These are phyloP conservation scores for Paratilapia polleni DNA, from an alignment of 2,113 vertebrate species.

Conservation along the genomic window DNA sequence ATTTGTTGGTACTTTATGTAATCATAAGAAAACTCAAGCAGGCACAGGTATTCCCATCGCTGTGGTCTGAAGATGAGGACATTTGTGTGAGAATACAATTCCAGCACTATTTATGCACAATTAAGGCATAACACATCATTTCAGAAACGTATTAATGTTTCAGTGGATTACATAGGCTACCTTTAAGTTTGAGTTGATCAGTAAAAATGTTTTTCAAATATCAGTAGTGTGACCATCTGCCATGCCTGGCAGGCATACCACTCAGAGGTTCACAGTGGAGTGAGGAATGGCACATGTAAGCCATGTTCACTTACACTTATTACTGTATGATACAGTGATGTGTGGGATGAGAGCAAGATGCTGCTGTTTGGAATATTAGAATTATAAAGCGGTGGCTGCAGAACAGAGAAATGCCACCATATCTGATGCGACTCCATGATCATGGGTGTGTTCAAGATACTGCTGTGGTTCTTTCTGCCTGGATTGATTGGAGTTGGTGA, in stretches of 20 bases:
- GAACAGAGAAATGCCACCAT: not conserved
- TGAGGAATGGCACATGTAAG: not conserved
- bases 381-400: not conserved
- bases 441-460: not conserved
- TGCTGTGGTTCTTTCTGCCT: not conserved
- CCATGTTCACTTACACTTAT: slow-evolving; percentile 12
- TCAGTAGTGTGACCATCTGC: slow-evolving; percentile 12
- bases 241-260: not conserved
- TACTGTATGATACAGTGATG: not conserved
- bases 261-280: not conserved
- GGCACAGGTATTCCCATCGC: not conserved
- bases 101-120: not conserved
- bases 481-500: not conserved
- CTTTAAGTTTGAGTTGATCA: not conserved
- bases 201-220: not conserved
- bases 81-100: not conserved
- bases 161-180: not conserved
- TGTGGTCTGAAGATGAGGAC: not conserved
- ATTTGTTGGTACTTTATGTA: not conserved
- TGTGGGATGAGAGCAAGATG: slow-evolving; percentile 10
- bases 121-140: not conserved
- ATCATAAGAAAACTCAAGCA: not conserved
- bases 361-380: not conserved
- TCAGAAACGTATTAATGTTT: not conserved
- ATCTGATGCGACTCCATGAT: not conserved